Conservation (phyloP, 1,140 invertebrate genomes). For the Caerostris extrusa region DNA sequence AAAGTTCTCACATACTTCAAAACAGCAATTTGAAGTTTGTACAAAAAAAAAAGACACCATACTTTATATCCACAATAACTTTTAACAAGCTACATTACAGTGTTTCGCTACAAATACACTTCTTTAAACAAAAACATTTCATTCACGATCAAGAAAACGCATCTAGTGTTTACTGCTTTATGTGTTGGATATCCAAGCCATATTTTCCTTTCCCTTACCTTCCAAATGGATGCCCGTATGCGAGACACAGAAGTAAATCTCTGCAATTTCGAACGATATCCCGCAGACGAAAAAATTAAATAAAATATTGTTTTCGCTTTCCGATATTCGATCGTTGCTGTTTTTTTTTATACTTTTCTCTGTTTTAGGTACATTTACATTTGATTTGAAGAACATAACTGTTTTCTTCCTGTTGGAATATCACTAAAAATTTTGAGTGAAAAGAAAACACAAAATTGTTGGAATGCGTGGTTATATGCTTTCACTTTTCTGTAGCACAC, state of each 20-base stretch:
- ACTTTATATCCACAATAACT: no score
- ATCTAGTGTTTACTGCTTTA: neutral
- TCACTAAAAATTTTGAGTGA: neutral
- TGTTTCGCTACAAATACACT: no score
- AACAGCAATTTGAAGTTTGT: no score
- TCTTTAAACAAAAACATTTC: no score
- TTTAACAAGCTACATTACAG: no score
- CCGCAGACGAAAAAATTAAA: neutral
- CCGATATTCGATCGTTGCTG: neutral
- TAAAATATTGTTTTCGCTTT: neutral
- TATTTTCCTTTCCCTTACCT: neutral
- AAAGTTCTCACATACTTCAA: no score
- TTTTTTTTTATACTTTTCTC: neutral
- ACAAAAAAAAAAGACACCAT: no score
- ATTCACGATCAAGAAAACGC: neutral
- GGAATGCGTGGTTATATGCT: neutral
- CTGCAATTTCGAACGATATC: slow-evolving; percentile 46
- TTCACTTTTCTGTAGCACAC: neutral
- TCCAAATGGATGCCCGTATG: slow-evolving; percentile 16
- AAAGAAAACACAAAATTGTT: neutral
- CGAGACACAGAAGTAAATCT: slow-evolving; percentile 1
- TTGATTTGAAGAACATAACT: neutral
- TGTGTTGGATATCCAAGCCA: neutral
- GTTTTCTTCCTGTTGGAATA: neutral
- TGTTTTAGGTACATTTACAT: neutral